Evolutionary conservation across 2,888 invertebrate genomes (phyloP).

Genomic region (Timandra comae): DNA sequence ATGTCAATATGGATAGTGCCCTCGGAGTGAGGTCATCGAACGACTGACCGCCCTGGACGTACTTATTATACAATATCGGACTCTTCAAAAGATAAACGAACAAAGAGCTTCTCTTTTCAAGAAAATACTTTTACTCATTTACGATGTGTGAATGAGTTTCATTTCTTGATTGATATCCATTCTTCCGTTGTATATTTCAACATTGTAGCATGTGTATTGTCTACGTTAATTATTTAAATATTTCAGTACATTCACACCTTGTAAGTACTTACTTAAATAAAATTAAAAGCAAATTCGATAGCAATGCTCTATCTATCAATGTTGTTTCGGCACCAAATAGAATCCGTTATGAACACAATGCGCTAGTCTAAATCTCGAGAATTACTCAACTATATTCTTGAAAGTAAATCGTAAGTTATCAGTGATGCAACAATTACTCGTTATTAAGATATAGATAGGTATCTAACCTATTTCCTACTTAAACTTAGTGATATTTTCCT

Average conservation of each 20-base stretch:
- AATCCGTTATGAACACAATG: constrained; percentile 22
- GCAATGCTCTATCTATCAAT: constrained; percentile 1
- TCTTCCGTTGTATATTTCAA: no score
- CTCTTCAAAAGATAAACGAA: constrained; percentile 26
- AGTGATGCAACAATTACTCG: constrained; percentile 1
- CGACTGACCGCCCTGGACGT: constrained; percentile 38
- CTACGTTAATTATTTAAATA: no score
- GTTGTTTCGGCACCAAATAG: constrained; percentile 14
- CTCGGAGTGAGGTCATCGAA: constrained; percentile 53
- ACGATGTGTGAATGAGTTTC: no score
- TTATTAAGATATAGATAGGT: no score
- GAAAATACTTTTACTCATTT: no score
- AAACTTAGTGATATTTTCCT: constrained; percentile 1
- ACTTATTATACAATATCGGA: constrained; percentile 18
- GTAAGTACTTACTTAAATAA: no score
- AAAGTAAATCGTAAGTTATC: no score
- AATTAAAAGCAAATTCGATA: constrained; percentile 6
- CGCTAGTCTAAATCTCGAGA: constrained; percentile 18
- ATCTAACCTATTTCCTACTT: no score
- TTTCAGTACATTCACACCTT: no score
- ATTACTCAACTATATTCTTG: constrained; percentile 6
- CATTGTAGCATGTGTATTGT: no score
- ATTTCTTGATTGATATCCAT: no score
- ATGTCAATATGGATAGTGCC: constrained; percentile 28
- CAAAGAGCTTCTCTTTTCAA: constrained; percentile 7